Base-by-base conservation (phyloP, 2,888 invertebrate species). In the Sturmia bella region DNA sequence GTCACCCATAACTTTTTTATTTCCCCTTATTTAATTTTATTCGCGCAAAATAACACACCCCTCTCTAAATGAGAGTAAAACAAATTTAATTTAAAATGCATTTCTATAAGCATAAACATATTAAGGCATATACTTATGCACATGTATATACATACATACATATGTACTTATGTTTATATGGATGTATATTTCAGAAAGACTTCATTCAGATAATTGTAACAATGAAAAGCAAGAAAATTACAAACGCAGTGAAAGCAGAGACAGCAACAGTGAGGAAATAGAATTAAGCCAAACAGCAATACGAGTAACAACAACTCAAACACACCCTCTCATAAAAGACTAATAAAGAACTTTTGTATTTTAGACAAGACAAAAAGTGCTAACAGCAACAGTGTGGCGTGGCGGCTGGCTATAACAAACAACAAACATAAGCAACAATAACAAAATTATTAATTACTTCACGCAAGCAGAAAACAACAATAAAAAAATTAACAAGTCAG, bases 361-460 rank as follows among this genome's bases (percentile, higher is more conserved):
- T n/a, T n/a, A n/a, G n/a, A n/a, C 52, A 61, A 69, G 32, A 63
- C 61, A 24, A 69, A 24, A 69, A 43, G 76, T 69, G 76, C 61
- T 73, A 63, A 52, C 50, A 59, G 57, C 41, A 50, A 52, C 39
- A 27, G 57, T 68, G n/a, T n/a, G n/a, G n/a, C n/a, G n/a, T n/a
- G n/a, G n/a, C n/a, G 39, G 57, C 32, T 27, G 27, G 27, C 27
- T 27, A 27, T 27, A 27, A 3, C 52, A 70, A 77, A 56, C 68
- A 79, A 77, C 59, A 69, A 80, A 83, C 64, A 76, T 78, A 76
- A 76, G 61, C 45, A 75, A 69, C 68, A 74, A 54, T 43, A 70
- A 75, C 45, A 61, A 63, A 21, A 68, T 74, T 19, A 68, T 63
- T 59, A 39, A 39, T 37, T 41, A 54, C 43, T 69, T 68, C 54